Evolutionary conservation across 2,888 invertebrate genomes (phyloP).

Genomic region (Brenthis daphne): DNA sequence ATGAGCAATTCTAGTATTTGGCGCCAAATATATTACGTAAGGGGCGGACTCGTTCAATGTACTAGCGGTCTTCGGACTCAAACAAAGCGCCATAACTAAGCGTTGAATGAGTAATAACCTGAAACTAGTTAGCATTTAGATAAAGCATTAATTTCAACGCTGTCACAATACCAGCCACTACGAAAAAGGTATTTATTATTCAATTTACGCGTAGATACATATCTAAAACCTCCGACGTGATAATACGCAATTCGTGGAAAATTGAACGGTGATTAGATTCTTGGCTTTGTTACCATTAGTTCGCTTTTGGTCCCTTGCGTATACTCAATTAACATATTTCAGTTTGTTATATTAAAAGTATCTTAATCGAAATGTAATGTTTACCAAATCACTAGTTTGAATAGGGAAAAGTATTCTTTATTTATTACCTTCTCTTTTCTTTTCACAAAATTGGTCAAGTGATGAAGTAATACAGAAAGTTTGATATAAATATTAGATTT

Average conservation of each 20-base stretch:
- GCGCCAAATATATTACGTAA: slow-evolving; percentile 40
- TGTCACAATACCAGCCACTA: slow-evolving; percentile 41
- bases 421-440: too few relatives aligned
- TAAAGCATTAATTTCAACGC: slow-evolving; percentile 42
- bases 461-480: too few relatives aligned
- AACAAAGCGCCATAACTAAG: slow-evolving; percentile 43
- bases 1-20: slow-evolving; percentile 27
- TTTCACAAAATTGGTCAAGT: too few relatives aligned
- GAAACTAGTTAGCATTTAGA: slow-evolving; percentile 47
- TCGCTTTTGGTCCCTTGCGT: background rate
- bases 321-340: slow-evolving; percentile 15
- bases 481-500: too few relatives aligned
- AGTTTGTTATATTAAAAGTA: background rate
- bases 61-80: slow-evolving; percentile 34
- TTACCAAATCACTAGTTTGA: background rate
- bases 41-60: slow-evolving; percentile 29
- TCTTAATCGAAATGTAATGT: background rate
- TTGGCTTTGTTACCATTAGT: slow-evolving; percentile 14
- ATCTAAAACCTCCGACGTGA: slow-evolving; percentile 31
- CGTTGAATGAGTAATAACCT: slow-evolving; percentile 45
- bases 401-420: too few relatives aligned
- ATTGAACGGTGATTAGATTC: slow-evolving; percentile 27
- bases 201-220: slow-evolving; percentile 41
- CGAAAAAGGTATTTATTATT: slow-evolving; percentile 43
- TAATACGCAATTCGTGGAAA: slow-evolving; percentile 36